These are phyloP conservation scores for Drosophila pachea DNA, from an alignment of 1,140 invertebrate genomes.

Conservation along the genomic window DNA sequence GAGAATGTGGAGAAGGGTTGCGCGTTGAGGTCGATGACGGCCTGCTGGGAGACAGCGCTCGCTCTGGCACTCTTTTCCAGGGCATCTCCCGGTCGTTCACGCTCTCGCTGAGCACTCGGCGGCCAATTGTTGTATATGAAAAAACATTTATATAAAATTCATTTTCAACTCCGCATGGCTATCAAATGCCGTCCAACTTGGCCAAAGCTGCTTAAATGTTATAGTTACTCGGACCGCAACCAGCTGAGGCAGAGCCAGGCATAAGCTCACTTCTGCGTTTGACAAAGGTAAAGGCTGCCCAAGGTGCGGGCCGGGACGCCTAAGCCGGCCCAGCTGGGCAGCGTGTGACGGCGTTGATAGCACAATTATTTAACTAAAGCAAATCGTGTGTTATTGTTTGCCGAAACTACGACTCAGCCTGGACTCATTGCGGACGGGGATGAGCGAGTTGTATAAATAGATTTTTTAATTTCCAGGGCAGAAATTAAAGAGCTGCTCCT, in stretches of 20 bases:
- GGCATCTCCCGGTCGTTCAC: neutral
- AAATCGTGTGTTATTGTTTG: slow-evolving; percentile 60
- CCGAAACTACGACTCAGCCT: slow-evolving; percentile 10
- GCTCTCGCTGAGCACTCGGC: neutral
- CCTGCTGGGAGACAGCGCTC: no score
- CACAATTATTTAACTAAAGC: slow-evolving; percentile 58
- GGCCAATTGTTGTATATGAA: slow-evolving; percentile 16
- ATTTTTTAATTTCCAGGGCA: no score
- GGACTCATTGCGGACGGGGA: no score
- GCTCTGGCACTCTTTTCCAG: neutral
- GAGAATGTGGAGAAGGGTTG: neutral
- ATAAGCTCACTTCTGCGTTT: slow-evolving; percentile 3
- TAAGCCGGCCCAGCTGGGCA: slow-evolving; percentile 35
- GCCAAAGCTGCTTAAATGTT: slow-evolving; percentile 67
- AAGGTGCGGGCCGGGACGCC: slow-evolving; percentile 11
- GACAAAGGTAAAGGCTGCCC: slow-evolving; percentile 47
- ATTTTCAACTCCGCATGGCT: slow-evolving; percentile 36
- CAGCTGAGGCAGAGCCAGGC: slow-evolving; percentile 1
- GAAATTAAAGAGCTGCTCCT: no score
- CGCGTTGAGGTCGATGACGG: no score
- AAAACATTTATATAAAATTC: slow-evolving; percentile 56
- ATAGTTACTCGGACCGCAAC: slow-evolving; percentile 63
- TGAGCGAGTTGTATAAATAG: no score
- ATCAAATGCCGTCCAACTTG: slow-evolving; percentile 68
- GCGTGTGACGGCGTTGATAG: slow-evolving; percentile 59